phyloP scores from a whole-genome alignment of 1,140 invertebrate genomes.

The Pseudomyrmex pallidus region DNA sequence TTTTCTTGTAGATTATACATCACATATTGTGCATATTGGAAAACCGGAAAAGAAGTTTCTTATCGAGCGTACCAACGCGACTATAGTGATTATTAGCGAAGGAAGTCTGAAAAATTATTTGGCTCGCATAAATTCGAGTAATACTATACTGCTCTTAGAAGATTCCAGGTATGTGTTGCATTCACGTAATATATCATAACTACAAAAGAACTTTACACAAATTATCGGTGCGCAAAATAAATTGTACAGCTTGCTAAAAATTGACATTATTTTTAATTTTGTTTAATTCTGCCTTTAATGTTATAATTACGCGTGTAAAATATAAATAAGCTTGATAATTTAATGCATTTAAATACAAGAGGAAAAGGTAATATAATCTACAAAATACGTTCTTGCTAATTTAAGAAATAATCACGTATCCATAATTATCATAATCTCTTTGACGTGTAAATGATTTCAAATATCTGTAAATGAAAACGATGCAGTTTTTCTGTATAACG shows the following conservation, averaged over 20 bases:
- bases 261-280: no score
- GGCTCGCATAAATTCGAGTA: constrained; percentile 72
- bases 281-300: background rate
- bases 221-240: background rate
- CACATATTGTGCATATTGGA: constrained; percentile 79
- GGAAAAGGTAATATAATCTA: no score
- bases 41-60: constrained; percentile 76
- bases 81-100: constrained; percentile 79
- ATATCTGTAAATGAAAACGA: background rate
- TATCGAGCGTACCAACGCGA: constrained; percentile 70
- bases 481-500: background rate
- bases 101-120: constrained; percentile 76
- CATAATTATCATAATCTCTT: background rate
- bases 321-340: background rate
- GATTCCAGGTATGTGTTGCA: constrained; percentile 74
- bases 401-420: background rate
- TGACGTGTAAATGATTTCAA: background rate
- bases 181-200: background rate
- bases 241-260: background rate
- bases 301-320: background rate
- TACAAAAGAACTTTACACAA: background rate
- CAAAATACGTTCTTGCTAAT: background rate
- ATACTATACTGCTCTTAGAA: constrained; percentile 78
- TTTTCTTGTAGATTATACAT: constrained; percentile 73
- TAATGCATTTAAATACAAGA: no score